A percentile compares a stretch with the other conserved stretches of the same genome.
Conservation (phyloP, 2,888 invertebrate genomes). For the Phyllotreta cruciferae region DNA sequence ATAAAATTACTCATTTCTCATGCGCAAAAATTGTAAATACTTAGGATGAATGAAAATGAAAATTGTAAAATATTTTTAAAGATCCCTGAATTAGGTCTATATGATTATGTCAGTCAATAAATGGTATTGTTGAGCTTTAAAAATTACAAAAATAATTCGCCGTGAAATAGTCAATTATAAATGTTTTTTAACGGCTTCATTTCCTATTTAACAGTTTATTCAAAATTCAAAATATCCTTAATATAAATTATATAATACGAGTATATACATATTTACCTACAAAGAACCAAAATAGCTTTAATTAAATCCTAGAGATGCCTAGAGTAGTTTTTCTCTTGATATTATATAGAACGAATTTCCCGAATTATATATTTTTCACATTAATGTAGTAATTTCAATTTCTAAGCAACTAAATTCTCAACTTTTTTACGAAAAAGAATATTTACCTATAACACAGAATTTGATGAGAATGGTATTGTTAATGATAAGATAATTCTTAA, state of each 20-base stretch:
- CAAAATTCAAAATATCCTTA: no score
- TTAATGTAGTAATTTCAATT: no score
- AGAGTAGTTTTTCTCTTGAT: constrained; percentile 3
- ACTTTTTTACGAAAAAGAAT: no score
- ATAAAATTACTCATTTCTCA: background rate
- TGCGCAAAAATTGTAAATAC: constrained; percentile 10
- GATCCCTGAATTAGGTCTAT: background rate
- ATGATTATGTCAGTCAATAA: constrained; percentile 8
- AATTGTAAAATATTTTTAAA: constrained; percentile 7
- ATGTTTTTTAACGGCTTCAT: background rate
- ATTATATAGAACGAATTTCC: background rate
- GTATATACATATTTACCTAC: background rate
- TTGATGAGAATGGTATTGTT: no score
- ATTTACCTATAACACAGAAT: no score
- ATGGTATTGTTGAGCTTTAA: constrained; percentile 19
- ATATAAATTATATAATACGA: background rate
- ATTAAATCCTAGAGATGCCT: background rate
- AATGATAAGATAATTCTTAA: constrained; percentile 7
- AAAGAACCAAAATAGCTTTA: constrained; percentile 19
- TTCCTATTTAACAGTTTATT: background rate
- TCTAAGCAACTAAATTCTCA: no score
- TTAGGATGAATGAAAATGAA: background rate
- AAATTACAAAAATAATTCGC: constrained; percentile 2
- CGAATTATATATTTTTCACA: background rate
- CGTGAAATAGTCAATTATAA: constrained; percentile 30